These are phyloP conservation scores for Trimorus sp. DNA, from an alignment of 2,888 invertebrate genomes.

Conservation along the genomic window DNA sequence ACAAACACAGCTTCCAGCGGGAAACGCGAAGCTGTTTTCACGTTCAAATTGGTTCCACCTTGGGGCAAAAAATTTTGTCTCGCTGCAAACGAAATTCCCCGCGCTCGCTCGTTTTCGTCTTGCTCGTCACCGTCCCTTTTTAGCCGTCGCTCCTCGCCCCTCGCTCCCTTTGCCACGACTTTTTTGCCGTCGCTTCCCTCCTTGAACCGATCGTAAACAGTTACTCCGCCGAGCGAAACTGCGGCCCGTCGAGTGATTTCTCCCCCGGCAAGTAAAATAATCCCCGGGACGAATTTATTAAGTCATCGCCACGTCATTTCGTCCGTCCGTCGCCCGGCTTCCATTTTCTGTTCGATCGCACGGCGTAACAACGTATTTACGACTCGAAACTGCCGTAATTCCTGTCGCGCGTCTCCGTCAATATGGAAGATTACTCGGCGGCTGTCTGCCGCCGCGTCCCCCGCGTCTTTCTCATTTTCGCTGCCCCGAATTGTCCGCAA, in stretches of 20 bases:
- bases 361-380: conserved; percentile 65
- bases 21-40: conserved; percentile 26
- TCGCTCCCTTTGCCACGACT: no score
- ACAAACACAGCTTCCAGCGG: conserved; percentile 21
- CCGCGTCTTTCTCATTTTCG: conserved; percentile 56
- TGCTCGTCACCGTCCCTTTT: neutral
- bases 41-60: conserved; percentile 51
- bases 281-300: conserved; percentile 47
- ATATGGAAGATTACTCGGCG: conserved; percentile 58
- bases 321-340: conserved; percentile 35
- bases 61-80: conserved; percentile 41
- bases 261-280: conserved; percentile 33
- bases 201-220: conserved; percentile 20
- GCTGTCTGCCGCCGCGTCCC: conserved; percentile 41
- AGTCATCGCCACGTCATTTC: conserved; percentile 43
- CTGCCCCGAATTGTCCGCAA: conserved; percentile 42
- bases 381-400: conserved; percentile 58
- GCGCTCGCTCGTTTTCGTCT: conserved; percentile 8
- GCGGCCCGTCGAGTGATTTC: conserved; percentile 9
- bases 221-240: conserved; percentile 10
- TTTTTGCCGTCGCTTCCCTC: neutral
- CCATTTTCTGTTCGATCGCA: conserved; percentile 59
- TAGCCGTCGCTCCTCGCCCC: neutral
- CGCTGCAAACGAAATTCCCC: conserved; percentile 32
- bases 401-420: conserved; percentile 46